Conservation (phyloP, 2,888 invertebrate genomes). For the Drosophila macrospina region DNA sequence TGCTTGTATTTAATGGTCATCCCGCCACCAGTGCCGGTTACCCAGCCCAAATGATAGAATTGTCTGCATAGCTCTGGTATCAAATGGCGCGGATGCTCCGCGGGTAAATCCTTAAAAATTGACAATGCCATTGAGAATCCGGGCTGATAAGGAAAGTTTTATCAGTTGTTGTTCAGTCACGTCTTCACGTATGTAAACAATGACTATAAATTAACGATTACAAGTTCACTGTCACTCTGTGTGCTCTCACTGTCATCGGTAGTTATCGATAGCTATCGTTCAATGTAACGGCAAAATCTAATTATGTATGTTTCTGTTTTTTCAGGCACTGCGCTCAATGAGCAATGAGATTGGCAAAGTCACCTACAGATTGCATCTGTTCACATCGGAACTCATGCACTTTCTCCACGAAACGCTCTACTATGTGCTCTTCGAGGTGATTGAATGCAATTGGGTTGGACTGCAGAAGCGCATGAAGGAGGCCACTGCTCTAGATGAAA, state of each 20-base stretch:
- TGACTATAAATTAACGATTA: neutral
- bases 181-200: slow-evolving; percentile 56
- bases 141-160: neutral
- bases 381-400: slow-evolving; percentile 85
- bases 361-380: slow-evolving; percentile 83
- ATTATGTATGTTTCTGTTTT: slow-evolving; percentile 85
- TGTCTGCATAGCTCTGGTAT: slow-evolving; percentile 96
- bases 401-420: slow-evolving; percentile 90
- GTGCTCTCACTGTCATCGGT: slow-evolving; percentile 24
- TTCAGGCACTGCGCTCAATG: slow-evolving; percentile 81
- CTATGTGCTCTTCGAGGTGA: slow-evolving; percentile 96
- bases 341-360: slow-evolving; percentile 74
- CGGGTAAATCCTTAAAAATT: slow-evolving; percentile 81
- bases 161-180: slow-evolving; percentile 4
- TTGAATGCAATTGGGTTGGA: slow-evolving; percentile 97
- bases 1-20: slow-evolving; percentile 95
- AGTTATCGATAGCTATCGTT: slow-evolving; percentile 18
- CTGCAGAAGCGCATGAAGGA: slow-evolving; percentile 91
- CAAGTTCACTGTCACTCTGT: too few species aligned
- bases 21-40: slow-evolving; percentile 98
- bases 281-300: neutral
- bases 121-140: slow-evolving; percentile 74
- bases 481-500: slow-evolving; percentile 93
- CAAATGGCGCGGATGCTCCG: slow-evolving; percentile 92
- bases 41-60: slow-evolving; percentile 98